A percentile compares a stretch with the other conserved stretches of the same genome.
These are phyloP conservation scores for Scylla paramamosain DNA, from an alignment of 1,140 invertebrate genomes.

Conservation along the genomic window DNA sequence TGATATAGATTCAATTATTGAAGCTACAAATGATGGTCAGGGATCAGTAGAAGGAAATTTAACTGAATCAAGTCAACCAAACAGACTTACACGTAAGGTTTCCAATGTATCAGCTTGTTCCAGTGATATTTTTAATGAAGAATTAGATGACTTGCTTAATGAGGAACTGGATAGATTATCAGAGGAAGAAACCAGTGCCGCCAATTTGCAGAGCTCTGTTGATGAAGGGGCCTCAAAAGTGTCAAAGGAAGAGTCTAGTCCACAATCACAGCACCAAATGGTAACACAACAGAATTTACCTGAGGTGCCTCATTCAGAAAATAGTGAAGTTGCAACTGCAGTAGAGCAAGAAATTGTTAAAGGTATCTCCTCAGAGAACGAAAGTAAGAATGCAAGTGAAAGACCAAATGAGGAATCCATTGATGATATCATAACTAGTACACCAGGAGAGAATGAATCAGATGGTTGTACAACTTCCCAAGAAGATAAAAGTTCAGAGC, in stretches of 20 bases:
- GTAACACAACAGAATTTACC: background rate
- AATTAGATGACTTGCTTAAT: constrained; percentile 67
- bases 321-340: background rate
- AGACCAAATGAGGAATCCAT: background rate
- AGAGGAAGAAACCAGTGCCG: constrained; percentile 46
- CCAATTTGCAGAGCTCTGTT: background rate
- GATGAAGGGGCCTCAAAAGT: background rate
- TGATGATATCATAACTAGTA: background rate
- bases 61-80: background rate
- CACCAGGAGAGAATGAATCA: background rate
- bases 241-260: background rate
- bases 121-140: constrained; percentile 69
- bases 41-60: background rate
- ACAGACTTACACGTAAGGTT: constrained; percentile 47
- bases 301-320: background rate
- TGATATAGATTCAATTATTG: constrained; percentile 48
- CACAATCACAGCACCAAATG: background rate
- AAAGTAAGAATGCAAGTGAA: background rate
- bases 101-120: constrained; percentile 57
- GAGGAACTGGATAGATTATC: constrained; percentile 70
- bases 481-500: background rate
- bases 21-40: constrained; percentile 44
- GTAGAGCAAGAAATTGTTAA: background rate
- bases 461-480: background rate
- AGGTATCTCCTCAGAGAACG: background rate